Evolutionary conservation across 2,888 invertebrate genomes (phyloP), one percentile per base, ranked within the genome.

Genomic region (Fabriciana adippe): DNA sequence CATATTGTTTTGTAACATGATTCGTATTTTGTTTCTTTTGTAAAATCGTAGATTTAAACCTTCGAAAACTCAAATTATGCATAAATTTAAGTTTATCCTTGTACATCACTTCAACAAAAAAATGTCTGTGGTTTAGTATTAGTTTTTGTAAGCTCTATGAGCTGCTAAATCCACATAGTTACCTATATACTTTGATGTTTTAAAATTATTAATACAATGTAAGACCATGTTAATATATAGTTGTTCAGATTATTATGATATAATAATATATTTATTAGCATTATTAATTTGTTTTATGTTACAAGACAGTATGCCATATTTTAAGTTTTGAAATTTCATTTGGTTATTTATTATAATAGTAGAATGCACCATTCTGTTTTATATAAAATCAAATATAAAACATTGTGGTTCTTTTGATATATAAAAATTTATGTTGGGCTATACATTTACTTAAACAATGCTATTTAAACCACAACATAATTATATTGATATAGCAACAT

Each of bases 371-470:
- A 60, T 61, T 66, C 45, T 64, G 55, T 67, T 67, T 71, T 67
- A 47, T 59, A 18, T 60, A 41, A 59, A 26, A 48, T 18, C 0
- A 13, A n/a, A 53, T 50, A 41, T 54, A 55, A 70, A 64, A 64
- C 65, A 64, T 64, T 45, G 53, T 72, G 67, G 69, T 51, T 31
- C 54, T 41, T 41, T 55, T 21, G 53, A 66, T 73, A 68, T 59
- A 55, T 64, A 41, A 60, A 72, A 70, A 72, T 69, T 74, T 76
- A 76, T 79, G 76, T 79, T 79, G 75, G 78, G 78, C 78, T 75
- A 76, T 78, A 76, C 75, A 76, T 78, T 69, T 73, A 60, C 55
- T 51, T 61, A 51, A 50, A 50, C 48, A 61, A 61, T 16, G 50
- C 51, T 61, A 61, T 61, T 61, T 61, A 35, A 61, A 61, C 50